Percentiles rank a stretch among this genome's conserved stretches.
These are phyloP conservation scores for Arge pagana DNA, from an alignment of 2,888 invertebrate genomes.

Conservation along the genomic window DNA sequence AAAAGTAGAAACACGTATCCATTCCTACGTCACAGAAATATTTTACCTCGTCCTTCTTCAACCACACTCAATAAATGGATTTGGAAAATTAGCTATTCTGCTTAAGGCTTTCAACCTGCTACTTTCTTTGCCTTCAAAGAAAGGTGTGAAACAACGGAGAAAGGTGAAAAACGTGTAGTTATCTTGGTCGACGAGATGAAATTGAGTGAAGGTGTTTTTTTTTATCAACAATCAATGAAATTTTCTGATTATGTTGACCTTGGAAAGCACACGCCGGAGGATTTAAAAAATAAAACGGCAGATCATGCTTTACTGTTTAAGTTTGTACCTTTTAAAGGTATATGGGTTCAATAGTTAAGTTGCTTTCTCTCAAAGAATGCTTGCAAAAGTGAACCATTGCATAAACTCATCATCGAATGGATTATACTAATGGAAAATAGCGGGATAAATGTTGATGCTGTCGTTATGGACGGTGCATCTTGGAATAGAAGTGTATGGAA, in stretches of 20 bases:
- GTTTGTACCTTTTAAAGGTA: slow-evolving; percentile 36
- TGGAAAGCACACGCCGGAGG: slow-evolving; percentile 35
- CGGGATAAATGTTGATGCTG: slow-evolving; percentile 35
- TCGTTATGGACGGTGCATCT: slow-evolving; percentile 36
- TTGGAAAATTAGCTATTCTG: slow-evolving; percentile 16
- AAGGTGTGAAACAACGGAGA: slow-evolving; percentile 22
- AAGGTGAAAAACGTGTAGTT: background rate
- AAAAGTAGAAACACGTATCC: slow-evolving; percentile 20
- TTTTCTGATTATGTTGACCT: slow-evolving; percentile 34
- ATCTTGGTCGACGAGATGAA: slow-evolving; percentile 38
- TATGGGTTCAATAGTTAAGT: slow-evolving; percentile 37
- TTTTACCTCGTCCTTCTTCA: slow-evolving; percentile 2
- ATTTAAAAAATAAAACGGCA: slow-evolving; percentile 29
- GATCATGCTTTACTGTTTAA: slow-evolving; percentile 42
- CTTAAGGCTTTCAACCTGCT: slow-evolving; percentile 28
- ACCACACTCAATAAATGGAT: slow-evolving; percentile 22
- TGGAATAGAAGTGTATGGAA: slow-evolving; percentile 41
- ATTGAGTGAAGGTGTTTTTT: slow-evolving; percentile 29
- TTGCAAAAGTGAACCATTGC: slow-evolving; percentile 30
- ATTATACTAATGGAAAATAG: slow-evolving; percentile 33
- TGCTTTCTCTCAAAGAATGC: slow-evolving; percentile 29
- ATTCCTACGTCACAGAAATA: slow-evolving; percentile 14
- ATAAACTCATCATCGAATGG: slow-evolving; percentile 37
- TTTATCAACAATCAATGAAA: slow-evolving; percentile 28
- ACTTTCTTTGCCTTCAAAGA: slow-evolving; percentile 26